Percentiles rank a stretch among this genome's conserved stretches.
These are phyloP conservation scores for Hydra vulgaris DNA, from an alignment of 30 jellyfish, hydroid and myxozoan species.

Conservation along the genomic window DNA sequence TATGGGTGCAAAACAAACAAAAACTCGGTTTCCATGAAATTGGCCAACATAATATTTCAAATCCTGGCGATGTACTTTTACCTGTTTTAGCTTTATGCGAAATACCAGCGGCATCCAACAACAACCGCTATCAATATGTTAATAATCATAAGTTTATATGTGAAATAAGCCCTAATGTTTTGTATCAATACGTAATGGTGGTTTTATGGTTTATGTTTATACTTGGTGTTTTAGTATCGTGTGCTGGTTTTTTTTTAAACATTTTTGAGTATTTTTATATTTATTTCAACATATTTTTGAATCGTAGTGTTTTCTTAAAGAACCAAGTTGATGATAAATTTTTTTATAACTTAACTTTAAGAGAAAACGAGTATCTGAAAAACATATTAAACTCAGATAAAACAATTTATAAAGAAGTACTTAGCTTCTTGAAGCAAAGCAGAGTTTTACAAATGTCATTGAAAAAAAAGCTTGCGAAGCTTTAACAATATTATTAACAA, in stretches of 20 bases:
- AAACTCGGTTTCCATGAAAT: constrained; percentile 4
- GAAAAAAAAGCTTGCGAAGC: background rate
- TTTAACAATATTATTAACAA: background rate
- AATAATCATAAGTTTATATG: constrained; percentile 20
- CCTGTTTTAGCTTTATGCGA: constrained; percentile 29
- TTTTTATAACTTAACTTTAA: background rate
- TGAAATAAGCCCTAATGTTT: constrained; percentile 23
- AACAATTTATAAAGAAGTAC: constrained; percentile 13
- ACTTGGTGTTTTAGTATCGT: background rate
- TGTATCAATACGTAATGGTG: constrained; percentile 26
- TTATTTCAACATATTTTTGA: background rate
- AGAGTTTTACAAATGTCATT: background rate
- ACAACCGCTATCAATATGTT: constrained; percentile 1
- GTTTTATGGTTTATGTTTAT: constrained; percentile 23
- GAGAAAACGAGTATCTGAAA: constrained; percentile 19
- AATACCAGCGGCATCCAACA: constrained; percentile 17
- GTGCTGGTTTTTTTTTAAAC: background rate
- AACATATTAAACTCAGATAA: background rate
- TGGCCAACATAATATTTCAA: background rate
- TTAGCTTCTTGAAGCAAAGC: background rate
- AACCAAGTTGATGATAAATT: background rate
- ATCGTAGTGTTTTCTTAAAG: background rate
- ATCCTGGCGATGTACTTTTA: constrained; percentile 21
- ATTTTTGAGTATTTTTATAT: no score
- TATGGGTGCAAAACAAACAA: constrained; percentile 16